Evolutionary conservation across 1,140 invertebrate species (phyloP).

Genomic region (Manduca sexta): DNA sequence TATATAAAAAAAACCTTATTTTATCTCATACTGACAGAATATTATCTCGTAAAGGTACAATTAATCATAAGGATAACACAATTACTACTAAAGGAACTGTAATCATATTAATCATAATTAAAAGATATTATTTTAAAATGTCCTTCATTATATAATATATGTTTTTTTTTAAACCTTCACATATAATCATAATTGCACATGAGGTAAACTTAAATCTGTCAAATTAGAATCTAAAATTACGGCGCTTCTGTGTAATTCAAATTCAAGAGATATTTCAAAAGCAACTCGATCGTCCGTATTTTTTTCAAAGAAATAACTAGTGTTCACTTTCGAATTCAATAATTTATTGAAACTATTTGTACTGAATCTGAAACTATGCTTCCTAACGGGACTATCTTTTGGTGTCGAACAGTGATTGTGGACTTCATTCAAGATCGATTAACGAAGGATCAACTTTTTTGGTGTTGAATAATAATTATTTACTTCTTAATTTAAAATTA

Average conservation of each 20-base stretch:
- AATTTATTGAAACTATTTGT: conserved; percentile 14
- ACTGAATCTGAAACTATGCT: conserved; percentile 11
- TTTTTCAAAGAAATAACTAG: conserved; percentile 67
- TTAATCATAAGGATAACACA: too few relatives aligned
- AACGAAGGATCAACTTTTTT: conserved; percentile 17
- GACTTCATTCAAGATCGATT: conserved; percentile 26
- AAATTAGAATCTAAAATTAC: conserved; percentile 24
- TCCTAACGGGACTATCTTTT: conserved; percentile 40
- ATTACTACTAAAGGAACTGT: too few relatives aligned
- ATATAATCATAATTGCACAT: conserved; percentile 26
- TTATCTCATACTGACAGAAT: too few relatives aligned
- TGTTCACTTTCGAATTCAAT: conserved; percentile 31
- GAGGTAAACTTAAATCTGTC: conserved; percentile 47
- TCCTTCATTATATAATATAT: too few relatives aligned
- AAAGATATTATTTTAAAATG: too few relatives aligned
- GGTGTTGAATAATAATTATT: conserved; percentile 38
- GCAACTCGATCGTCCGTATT: conserved; percentile 53
- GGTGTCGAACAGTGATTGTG: conserved; percentile 60
- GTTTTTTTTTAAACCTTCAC: too few relatives aligned
- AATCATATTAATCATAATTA: too few relatives aligned
- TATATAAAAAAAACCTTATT: too few relatives aligned
- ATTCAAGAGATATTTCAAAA: conserved; percentile 63
- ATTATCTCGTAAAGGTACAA: too few relatives aligned
- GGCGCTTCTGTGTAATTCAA: conserved; percentile 26
- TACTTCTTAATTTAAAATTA: too few relatives aligned